Percentiles rank a stretch among this genome's conserved stretches.
Evolutionary conservation across 2,113 vertebrate species (phyloP).

Genomic region (Todiramphus chloris): DNA sequence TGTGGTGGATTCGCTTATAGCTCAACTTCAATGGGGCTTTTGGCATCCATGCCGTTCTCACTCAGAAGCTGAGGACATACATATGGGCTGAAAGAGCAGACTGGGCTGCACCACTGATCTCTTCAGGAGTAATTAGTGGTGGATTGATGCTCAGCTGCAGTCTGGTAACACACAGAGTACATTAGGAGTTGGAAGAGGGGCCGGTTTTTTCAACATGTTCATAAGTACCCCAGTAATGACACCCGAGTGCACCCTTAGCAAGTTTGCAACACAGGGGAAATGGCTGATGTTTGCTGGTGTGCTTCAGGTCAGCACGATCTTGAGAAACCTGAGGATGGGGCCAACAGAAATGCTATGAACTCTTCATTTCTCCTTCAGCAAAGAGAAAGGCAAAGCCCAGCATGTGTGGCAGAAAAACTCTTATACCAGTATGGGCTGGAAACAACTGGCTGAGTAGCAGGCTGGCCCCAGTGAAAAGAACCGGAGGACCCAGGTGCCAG

Average conservation of each 20-base stretch:
- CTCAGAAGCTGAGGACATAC: background rate
- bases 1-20: background rate
- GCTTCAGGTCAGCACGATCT: background rate
- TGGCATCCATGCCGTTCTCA: background rate
- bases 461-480: background rate
- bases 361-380: background rate
- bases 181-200: background rate
- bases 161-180: background rate
- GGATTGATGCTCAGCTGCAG: background rate
- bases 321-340: background rate
- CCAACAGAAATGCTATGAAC: background rate
- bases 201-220: background rate
- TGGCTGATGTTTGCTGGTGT: background rate
- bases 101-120: background rate
- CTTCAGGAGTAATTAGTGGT: background rate
- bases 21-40: background rate
- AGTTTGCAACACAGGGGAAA: background rate
- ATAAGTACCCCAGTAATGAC: background rate
- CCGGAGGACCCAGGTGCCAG: background rate
- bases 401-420: background rate
- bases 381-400: background rate
- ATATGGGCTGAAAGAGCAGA: background rate
- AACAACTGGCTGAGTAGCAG: background rate
- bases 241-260: background rate
- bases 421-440: rapidly evolving